Conservation (phyloP, 2,113 vertebrate genomes). For the Axis porcinus region DNA sequence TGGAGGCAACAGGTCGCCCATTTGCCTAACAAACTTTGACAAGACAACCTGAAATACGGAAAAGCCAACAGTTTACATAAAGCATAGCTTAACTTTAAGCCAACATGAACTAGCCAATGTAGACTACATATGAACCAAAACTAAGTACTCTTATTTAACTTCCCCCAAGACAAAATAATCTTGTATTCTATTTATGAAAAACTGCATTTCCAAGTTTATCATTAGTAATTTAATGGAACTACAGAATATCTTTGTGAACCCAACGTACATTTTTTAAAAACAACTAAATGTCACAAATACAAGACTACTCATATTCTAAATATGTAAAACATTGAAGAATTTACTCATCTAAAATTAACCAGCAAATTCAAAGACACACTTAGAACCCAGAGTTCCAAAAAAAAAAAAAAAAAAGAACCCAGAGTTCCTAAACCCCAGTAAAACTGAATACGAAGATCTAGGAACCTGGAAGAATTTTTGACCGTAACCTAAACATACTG, state of each 20-base stretch:
- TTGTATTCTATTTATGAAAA: conserved; percentile 20
- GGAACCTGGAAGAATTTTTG: neutral
- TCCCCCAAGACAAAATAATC: conserved; percentile 20
- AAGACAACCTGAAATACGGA: conserved; percentile 90
- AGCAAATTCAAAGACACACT: neutral
- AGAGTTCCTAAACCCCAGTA: neutral
- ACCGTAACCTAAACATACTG: neutral
- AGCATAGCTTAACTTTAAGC: conserved; percentile 37
- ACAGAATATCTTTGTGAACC: neutral
- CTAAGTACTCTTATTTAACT: conserved; percentile 16
- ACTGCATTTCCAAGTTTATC: neutral
- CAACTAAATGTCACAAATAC: neutral
- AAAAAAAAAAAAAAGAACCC: no score
- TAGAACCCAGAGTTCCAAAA: neutral
- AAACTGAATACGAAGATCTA: neutral
- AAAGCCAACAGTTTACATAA: conserved; percentile 43
- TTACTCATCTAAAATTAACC: conserved; percentile 23
- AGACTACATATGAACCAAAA: conserved; percentile 28
- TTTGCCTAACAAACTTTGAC: conserved; percentile 98
- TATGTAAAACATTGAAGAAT: neutral
- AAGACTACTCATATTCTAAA: neutral
- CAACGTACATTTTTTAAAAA: neutral
- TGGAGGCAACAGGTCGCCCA: conserved; percentile 95
- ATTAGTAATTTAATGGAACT: conserved; percentile 1
- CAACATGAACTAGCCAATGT: neutral